Evolutionary conservation across 2,888 invertebrate species (phyloP).

Genomic region (Germaria angustata): DNA sequence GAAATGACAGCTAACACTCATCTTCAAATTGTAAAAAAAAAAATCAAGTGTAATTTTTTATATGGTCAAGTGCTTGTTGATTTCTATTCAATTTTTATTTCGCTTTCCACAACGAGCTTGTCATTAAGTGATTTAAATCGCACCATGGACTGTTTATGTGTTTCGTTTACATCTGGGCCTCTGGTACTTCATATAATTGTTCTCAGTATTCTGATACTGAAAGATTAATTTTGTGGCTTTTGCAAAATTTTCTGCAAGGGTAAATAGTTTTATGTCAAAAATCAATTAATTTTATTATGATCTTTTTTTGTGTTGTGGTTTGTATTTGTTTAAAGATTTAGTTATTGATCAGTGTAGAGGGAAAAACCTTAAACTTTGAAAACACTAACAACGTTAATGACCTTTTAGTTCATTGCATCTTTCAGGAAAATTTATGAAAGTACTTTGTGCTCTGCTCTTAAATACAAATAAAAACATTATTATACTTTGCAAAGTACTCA

Average conservation of each 20-base stretch:
- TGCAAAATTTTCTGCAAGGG: constrained; percentile 20
- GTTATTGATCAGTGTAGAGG: constrained; percentile 11
- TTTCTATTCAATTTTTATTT: constrained; percentile 24
- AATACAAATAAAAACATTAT: constrained; percentile 41
- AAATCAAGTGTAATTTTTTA: constrained; percentile 21
- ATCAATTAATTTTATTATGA: constrained; percentile 60
- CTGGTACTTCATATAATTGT: constrained; percentile 21
- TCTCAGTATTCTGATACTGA: constrained; percentile 24
- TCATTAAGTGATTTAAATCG: constrained; percentile 36
- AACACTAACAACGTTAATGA: constrained; percentile 73
- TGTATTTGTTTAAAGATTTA: constrained; percentile 8
- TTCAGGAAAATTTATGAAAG: constrained; percentile 58
- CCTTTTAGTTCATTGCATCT: constrained; percentile 71
- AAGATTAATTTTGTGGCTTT: constrained; percentile 41
- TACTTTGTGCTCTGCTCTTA: constrained; percentile 31
- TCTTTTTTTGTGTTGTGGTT: constrained; percentile 32
- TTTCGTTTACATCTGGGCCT: constrained; percentile 4
- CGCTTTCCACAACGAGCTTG: constrained; percentile 20
- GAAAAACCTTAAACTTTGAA: constrained; percentile 29
- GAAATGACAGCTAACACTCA: background rate
- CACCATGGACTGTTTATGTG: constrained; percentile 27
- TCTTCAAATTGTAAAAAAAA: background rate
- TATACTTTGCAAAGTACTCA: constrained; percentile 23
- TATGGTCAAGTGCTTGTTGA: constrained; percentile 44
- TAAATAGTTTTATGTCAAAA: constrained; percentile 51